Evolutionary conservation across 2,113 vertebrate species (phyloP), one percentile per base, ranked within the genome.

Genomic region (Ovibos moschatus): DNA sequence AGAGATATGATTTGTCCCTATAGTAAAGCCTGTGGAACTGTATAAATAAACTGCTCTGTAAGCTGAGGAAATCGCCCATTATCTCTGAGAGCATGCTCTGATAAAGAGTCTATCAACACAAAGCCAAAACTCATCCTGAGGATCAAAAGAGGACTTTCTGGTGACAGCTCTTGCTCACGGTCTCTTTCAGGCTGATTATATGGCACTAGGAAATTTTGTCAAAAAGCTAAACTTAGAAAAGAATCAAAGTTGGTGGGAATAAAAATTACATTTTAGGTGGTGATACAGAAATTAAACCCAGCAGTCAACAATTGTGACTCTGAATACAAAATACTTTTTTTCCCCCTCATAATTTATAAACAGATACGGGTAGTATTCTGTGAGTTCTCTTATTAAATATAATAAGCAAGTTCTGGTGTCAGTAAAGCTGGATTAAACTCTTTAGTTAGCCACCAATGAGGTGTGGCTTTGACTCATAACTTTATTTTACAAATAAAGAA

Each of bases 21-120:
- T 15, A 86, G 1, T 28, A 90, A 50, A 94, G 51, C 51, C 33
- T 57, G 93, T 88, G 28, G 96, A 95, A 88, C 30, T 43, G 36
- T 81, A 87, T 76, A 97, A 97, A 94, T 19, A 92, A 94, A 95
- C 9, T 4, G 25, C 5, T 90, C 11, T 62, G 28, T 84, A 94
- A 76, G 11, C 74, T 19, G 91, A 83, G 60, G 79, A 98, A 97
- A 84, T 86, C 92, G 43, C 12, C 36, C 15, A 55, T 78, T 82
- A 51, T 58, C 85, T 92, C 36, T 1, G 5, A 98, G 92, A 21
- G 12, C 87, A 92, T 79, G 17, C 78, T 87, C 89, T 83, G 67
- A 87, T 67, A 88, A 91, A 91, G 9, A 87, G 50, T 76, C 84
- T 83, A 95, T 91, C 94, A 95, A 64, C 79, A 50, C 4, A 45